Evolutionary conservation across 1,140 invertebrate genomes (phyloP).

Genomic region (Diorhabda elongata): DNA sequence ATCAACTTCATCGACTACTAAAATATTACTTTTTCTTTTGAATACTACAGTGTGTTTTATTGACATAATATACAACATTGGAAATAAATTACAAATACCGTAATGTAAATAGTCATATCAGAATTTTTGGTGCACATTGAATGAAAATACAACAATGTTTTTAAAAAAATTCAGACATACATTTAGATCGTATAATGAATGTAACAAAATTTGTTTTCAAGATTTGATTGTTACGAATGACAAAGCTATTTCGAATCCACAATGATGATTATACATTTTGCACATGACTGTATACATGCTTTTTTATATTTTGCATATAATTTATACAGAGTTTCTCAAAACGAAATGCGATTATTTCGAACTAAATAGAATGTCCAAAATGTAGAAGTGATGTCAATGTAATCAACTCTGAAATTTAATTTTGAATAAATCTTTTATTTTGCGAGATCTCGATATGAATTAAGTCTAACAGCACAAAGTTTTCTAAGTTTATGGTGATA

Average conservation of each 20-base stretch:
- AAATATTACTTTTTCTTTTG: no score
- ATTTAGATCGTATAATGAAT: background rate
- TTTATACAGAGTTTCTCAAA: slow-evolving; percentile 21
- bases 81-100: no score
- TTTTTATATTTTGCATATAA: slow-evolving; percentile 43
- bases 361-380: background rate
- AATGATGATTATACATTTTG: slow-evolving; percentile 28
- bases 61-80: no score
- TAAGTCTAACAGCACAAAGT: background rate
- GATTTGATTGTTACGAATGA: slow-evolving; percentile 1
- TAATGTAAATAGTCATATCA: background rate
- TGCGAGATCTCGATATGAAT: background rate
- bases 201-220: background rate
- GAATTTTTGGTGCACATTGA: background rate
- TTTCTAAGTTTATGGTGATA: background rate
- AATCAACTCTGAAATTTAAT: no score
- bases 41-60: no score
- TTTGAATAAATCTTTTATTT: no score
- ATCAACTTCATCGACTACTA: no score
- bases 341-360: background rate
- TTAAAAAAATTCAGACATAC: no score
- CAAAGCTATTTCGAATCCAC: background rate
- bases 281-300: slow-evolving; percentile 42
- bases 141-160: no score
- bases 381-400: no score